phyloP scores from a whole-genome alignment of 2,888 invertebrate genomes.

The Punctoribates punctum region DNA sequence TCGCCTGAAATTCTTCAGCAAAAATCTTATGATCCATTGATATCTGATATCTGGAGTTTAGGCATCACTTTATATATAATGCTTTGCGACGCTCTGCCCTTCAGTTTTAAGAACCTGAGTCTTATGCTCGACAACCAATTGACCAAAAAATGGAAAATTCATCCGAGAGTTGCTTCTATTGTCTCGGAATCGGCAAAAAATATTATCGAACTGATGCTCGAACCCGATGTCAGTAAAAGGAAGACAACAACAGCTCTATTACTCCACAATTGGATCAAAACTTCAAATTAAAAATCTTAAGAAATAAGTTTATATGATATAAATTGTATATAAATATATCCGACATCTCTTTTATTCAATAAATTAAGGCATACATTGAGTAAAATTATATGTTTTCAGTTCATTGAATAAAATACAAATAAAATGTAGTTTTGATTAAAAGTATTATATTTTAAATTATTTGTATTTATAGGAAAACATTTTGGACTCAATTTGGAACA shows the following conservation, averaged over 20 bases:
- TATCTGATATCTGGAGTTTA: constrained; percentile 6
- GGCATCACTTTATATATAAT: constrained; percentile 17
- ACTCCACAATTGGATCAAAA: background rate
- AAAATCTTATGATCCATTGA: background rate
- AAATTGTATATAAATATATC: no score
- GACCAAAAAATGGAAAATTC: constrained; percentile 15
- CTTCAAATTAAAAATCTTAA: no score
- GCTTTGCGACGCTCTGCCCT: constrained; percentile 13
- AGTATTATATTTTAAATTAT: no score
- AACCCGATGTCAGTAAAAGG: background rate
- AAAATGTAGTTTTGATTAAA: no score
- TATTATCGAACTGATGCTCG: background rate
- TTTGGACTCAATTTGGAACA: no score
- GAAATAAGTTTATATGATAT: no score
- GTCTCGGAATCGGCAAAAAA: background rate
- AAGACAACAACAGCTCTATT: background rate
- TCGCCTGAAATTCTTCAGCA: constrained; percentile 26
- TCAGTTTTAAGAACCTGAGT: constrained; percentile 5
- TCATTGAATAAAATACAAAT: no score
- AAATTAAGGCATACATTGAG: no score
- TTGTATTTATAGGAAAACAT: no score
- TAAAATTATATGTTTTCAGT: no score
- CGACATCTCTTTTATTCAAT: no score
- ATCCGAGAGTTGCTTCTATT: background rate
- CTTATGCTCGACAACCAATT: constrained; percentile 3